These are phyloP conservation scores for Yponomeuta sedellus DNA, from an alignment of 2,888 invertebrate genomes.

Conservation along the genomic window DNA sequence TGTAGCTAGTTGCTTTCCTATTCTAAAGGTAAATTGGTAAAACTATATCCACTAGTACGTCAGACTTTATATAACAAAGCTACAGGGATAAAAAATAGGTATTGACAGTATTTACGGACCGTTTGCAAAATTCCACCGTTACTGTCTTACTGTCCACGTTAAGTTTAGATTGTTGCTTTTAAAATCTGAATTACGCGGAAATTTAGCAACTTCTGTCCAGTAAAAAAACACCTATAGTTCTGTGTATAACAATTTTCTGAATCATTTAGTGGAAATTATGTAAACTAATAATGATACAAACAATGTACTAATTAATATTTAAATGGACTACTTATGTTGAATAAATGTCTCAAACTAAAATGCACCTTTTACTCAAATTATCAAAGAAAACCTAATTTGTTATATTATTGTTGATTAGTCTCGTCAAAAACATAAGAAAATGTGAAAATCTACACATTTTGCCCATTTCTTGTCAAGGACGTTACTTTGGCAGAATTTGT, in stretches of 20 bases:
- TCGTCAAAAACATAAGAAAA: too few species aligned
- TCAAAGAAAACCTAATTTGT: too few species aligned
- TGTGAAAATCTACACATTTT: too few species aligned
- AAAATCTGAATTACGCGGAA: not conserved
- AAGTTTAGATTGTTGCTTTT: not conserved
- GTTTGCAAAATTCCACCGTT: slow-evolving; percentile 10
- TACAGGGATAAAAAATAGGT: slow-evolving; percentile 15
- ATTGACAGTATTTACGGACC: slow-evolving; percentile 15
- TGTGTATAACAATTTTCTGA: slow-evolving; percentile 21
- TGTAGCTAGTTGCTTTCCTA: too few species aligned
- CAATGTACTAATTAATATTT: slow-evolving; percentile 12
- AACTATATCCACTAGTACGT: not conserved
- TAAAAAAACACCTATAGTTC: slow-evolving; percentile 23
- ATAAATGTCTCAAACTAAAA: slow-evolving; percentile 56
- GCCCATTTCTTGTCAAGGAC: too few species aligned
- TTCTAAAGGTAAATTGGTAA: not conserved
- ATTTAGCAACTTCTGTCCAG: slow-evolving; percentile 16
- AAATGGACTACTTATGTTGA: slow-evolving; percentile 15
- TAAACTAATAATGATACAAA: slow-evolving; percentile 10
- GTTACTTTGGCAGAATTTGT: too few species aligned
- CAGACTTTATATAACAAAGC: not conserved
- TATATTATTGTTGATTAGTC: too few species aligned
- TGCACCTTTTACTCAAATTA: slow-evolving; percentile 14
- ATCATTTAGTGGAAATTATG: slow-evolving; percentile 14
- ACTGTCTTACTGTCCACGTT: slow-evolving; percentile 22